Evolutionary conservation across 2,888 invertebrate species (phyloP).

Genomic region (Polyommatus icarus): DNA sequence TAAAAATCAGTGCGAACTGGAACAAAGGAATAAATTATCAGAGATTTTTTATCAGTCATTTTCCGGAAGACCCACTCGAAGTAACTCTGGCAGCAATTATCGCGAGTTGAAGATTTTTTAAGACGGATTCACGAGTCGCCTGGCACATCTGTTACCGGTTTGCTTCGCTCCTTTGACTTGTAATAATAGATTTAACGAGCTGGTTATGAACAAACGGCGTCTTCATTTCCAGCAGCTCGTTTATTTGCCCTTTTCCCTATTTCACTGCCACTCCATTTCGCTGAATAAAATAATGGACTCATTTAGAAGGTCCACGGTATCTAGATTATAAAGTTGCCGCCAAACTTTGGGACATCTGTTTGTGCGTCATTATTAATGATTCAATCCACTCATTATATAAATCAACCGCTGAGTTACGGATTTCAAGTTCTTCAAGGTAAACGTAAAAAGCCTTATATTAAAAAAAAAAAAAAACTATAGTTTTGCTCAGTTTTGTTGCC

Average conservation of each 20-base stretch:
- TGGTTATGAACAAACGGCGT: conserved; percentile 79
- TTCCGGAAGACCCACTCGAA: conserved; percentile 30
- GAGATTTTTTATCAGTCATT: conserved; percentile 30
- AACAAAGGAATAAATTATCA: conserved; percentile 25
- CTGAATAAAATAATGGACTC: conserved; percentile 73
- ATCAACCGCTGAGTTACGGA: neutral
- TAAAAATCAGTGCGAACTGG: neutral
- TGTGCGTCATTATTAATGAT: conserved; percentile 11
- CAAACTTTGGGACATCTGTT: conserved; percentile 44
- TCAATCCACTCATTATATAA: neutral
- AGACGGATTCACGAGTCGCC: conserved; percentile 59
- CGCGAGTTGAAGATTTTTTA: conserved; percentile 42
- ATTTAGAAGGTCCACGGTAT: conserved; percentile 61
- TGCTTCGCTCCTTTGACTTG: conserved; percentile 72
- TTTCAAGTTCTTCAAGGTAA: neutral
- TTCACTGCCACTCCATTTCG: conserved; percentile 76
- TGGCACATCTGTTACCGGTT: conserved; percentile 74
- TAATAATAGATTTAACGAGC: conserved; percentile 79
- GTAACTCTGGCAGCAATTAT: conserved; percentile 36
- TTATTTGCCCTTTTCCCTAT: conserved; percentile 71
- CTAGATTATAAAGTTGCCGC: conserved; percentile 63
- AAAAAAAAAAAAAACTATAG: neutral
- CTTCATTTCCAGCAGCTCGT: conserved; percentile 75
- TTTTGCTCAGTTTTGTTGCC: neutral
- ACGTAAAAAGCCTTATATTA: neutral